Conservation (phyloP, 2,888 invertebrate species). For the Platycnemis pennipes region DNA sequence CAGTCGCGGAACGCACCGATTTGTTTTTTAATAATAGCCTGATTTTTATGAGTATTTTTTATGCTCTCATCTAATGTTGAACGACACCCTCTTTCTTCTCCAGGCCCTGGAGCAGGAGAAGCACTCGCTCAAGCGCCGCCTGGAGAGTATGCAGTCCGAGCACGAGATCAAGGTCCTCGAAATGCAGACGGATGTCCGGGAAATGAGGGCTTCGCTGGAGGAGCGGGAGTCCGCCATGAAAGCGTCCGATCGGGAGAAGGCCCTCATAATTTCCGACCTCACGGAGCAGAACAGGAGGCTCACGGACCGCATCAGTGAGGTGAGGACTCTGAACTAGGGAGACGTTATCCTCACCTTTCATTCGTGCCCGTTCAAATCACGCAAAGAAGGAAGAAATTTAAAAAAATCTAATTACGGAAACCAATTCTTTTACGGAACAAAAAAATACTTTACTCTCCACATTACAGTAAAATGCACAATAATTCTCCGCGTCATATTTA, state of each 20-base stretch:
- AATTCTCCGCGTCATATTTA: too few species aligned
- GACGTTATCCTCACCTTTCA: too few species aligned
- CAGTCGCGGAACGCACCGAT: too few species aligned
- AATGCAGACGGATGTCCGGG: constrained; percentile 92
- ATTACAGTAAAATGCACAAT: too few species aligned
- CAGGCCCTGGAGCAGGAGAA: constrained; percentile 97
- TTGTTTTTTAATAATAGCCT: too few species aligned
- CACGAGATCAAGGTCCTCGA: constrained; percentile 93
- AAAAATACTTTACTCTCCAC: too few species aligned
- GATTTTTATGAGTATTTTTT: too few species aligned
- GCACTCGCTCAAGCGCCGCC: constrained; percentile 90
- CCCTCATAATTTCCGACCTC: constrained; percentile 89
- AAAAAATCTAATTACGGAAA: too few species aligned
- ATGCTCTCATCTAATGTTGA: too few species aligned
- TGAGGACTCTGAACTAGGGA: constrained; percentile 73
- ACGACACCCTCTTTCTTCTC: constrained; percentile 74
- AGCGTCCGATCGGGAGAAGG: constrained; percentile 85
- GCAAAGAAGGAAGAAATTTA: too few species aligned
- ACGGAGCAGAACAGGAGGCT: constrained; percentile 94
- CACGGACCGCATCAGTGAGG: constrained; percentile 92
- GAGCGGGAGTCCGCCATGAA: constrained; percentile 78
- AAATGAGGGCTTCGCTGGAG: constrained; percentile 88
- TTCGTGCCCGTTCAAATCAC: too few species aligned
- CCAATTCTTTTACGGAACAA: too few species aligned
- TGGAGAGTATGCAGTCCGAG: constrained; percentile 93